phyloP scores from a whole-genome alignment of 2,113 vertebrate genomes.

The Actinemys pallida region DNA sequence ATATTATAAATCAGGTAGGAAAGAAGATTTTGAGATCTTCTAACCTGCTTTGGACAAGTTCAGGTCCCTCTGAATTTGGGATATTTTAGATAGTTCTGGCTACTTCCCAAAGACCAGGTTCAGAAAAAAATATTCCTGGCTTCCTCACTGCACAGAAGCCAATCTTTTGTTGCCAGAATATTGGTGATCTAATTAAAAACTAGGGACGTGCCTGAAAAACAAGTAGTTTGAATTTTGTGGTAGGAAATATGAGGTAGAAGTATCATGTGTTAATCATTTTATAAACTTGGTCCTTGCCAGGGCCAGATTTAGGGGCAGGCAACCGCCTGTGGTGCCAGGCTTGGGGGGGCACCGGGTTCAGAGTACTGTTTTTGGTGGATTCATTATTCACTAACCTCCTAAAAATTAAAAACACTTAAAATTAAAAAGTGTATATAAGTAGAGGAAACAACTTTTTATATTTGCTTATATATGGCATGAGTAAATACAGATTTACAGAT shows the following conservation, averaged over 20 bases:
- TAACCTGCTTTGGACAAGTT: slow-evolving; percentile 17
- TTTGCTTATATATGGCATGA: too few relatives aligned
- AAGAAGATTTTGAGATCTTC: not conserved
- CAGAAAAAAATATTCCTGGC: not conserved
- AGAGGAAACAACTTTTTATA: too few relatives aligned
- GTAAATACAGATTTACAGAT: too few relatives aligned
- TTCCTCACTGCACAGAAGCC: slow-evolving; percentile 12
- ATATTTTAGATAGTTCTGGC: slow-evolving; percentile 45
- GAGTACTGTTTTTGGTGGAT: too few relatives aligned
- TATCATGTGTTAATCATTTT: not conserved
- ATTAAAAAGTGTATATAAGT: too few relatives aligned
- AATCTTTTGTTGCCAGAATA: not conserved
- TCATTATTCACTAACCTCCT: too few relatives aligned
- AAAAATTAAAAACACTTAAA: too few relatives aligned
- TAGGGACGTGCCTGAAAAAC: not conserved
- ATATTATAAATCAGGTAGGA: too few relatives aligned
- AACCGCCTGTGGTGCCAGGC: too few relatives aligned
- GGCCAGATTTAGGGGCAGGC: too few relatives aligned
- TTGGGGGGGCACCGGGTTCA: too few relatives aligned
- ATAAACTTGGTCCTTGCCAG: not conserved
- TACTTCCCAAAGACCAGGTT: slow-evolving; percentile 12
- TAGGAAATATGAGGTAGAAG: not conserved
- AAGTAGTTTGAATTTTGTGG: not conserved
- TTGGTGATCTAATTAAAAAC: not conserved
- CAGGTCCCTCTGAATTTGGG: slow-evolving; percentile 37